A percentile compares a stretch with the other conserved stretches of the same genome.
phyloP scores from a whole-genome alignment of 2,797 vertebrate species.

The Hybognathus amarus region DNA sequence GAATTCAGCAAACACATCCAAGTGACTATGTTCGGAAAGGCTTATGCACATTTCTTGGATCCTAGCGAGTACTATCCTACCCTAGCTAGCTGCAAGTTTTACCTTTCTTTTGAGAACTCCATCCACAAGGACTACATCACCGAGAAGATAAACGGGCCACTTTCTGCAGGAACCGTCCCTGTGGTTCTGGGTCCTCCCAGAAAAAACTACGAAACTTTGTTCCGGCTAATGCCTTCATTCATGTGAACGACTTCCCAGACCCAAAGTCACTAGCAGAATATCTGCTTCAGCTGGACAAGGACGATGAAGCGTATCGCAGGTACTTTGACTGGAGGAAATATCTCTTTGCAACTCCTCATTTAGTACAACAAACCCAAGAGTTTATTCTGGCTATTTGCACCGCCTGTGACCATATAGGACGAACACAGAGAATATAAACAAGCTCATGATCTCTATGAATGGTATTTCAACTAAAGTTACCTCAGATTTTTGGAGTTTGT shows the following conservation, averaged over 20 bases:
- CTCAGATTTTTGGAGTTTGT: neutral
- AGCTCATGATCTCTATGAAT: conserved; percentile 83
- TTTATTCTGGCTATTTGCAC: conserved; percentile 84
- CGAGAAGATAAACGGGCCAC: conserved; percentile 88
- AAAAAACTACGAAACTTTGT: conserved; percentile 89
- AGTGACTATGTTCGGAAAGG: conserved; percentile 81
- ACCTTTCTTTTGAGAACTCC: conserved; percentile 90
- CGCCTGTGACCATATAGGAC: conserved; percentile 86
- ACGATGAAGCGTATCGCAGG: conserved; percentile 78
- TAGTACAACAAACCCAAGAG: conserved; percentile 68
- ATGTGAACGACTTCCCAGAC: conserved; percentile 87
- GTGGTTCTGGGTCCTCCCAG: conserved; percentile 86
- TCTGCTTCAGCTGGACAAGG: conserved; percentile 81
- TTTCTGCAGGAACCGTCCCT: conserved; percentile 84
- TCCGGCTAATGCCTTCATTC: conserved; percentile 86
- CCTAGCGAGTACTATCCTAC: conserved; percentile 84
- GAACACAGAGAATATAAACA: conserved; percentile 81
- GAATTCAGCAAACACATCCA: conserved; percentile 84
- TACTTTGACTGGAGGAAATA: conserved; percentile 87
- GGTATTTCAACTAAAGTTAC: conserved; percentile 70
- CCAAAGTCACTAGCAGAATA: conserved; percentile 83
- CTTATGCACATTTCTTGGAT: conserved; percentile 75
- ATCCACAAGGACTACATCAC: conserved; percentile 89
- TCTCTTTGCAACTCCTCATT: conserved; percentile 72
- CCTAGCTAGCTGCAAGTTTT: conserved; percentile 87